Percentiles rank a stretch among this genome's conserved stretches.
These are phyloP conservation scores for Thereva unica DNA, from an alignment of 2,888 invertebrate species.

Conservation along the genomic window DNA sequence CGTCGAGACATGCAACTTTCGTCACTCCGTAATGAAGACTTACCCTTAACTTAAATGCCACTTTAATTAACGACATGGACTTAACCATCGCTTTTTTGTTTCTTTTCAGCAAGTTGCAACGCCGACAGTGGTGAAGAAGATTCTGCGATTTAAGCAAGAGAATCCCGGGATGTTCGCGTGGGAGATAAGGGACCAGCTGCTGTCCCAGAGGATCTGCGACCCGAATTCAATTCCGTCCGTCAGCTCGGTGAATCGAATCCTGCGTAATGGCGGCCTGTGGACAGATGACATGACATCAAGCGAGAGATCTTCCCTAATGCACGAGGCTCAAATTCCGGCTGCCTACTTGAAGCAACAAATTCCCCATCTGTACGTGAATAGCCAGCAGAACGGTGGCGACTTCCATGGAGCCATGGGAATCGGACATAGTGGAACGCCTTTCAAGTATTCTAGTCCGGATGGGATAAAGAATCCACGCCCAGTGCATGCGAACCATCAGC, in stretches of 20 bases:
- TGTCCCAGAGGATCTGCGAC: conserved; percentile 89
- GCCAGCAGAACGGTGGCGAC: conserved; percentile 4
- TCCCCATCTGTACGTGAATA: conserved; percentile 43
- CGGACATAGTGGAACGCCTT: conserved; percentile 6
- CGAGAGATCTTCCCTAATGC: conserved; percentile 54
- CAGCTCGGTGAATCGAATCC: conserved; percentile 90
- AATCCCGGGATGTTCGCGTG: conserved; percentile 97
- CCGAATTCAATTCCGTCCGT: conserved; percentile 90
- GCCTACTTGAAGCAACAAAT: conserved; percentile 57
- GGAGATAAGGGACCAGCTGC: conserved; percentile 90
- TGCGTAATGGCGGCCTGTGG: conserved; percentile 85
- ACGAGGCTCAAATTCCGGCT: conserved; percentile 45
- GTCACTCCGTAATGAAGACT: too few relatives aligned
- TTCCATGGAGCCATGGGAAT: conserved; percentile 4
- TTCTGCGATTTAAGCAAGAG: conserved; percentile 89
- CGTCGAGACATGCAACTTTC: too few relatives aligned
- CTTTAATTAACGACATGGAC: neutral
- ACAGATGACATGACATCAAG: conserved; percentile 64
- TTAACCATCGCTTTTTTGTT: conserved; percentile 40
- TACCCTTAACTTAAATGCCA: too few relatives aligned
- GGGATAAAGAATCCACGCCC: conserved; percentile 37
- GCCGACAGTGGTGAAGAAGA: conserved; percentile 93
- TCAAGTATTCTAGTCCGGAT: conserved; percentile 17
- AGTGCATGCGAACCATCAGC: conserved; percentile 11
- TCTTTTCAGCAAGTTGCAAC: conserved; percentile 90